A percentile compares a stretch with the other conserved stretches of the same genome.
These are phyloP conservation scores for Odocoileus hemionus DNA, from an alignment of 2,113 vertebrate species.

Conservation along the genomic window DNA sequence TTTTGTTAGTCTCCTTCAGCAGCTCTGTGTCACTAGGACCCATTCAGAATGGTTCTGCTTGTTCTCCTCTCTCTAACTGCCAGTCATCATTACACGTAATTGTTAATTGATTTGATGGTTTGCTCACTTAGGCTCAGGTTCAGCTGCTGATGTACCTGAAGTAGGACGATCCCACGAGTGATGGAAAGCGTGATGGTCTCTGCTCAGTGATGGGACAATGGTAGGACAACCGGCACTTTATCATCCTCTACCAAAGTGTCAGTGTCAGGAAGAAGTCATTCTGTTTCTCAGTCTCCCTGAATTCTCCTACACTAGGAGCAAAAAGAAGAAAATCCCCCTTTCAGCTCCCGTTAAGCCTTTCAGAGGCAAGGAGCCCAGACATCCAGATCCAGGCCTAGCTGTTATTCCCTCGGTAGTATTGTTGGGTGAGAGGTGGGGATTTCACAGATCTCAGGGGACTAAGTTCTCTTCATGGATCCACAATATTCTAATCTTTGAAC, in stretches of 20 bases:
- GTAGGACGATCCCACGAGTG: neutral
- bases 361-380: neutral
- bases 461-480: neutral
- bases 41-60: neutral
- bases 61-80: neutral
- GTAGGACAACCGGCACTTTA: neutral
- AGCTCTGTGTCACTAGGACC: neutral
- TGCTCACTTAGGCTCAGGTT: neutral
- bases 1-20: neutral
- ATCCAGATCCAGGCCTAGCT: neutral
- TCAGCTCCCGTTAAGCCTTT: neutral
- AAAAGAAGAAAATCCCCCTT: neutral
- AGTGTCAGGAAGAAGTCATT: neutral
- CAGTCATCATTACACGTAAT: neutral
- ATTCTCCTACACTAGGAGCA: neutral
- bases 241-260: neutral
- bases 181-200: neutral
- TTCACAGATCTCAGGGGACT: neutral
- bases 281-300: neutral
- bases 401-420: neutral
- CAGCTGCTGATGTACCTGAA: neutral
- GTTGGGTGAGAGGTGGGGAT: neutral
- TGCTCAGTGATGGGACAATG: neutral
- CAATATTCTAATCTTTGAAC: neutral
- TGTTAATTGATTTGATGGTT: neutral